phyloP scores from a whole-genome alignment of 2,888 invertebrate species.

The Lepidochitona cinerea region DNA sequence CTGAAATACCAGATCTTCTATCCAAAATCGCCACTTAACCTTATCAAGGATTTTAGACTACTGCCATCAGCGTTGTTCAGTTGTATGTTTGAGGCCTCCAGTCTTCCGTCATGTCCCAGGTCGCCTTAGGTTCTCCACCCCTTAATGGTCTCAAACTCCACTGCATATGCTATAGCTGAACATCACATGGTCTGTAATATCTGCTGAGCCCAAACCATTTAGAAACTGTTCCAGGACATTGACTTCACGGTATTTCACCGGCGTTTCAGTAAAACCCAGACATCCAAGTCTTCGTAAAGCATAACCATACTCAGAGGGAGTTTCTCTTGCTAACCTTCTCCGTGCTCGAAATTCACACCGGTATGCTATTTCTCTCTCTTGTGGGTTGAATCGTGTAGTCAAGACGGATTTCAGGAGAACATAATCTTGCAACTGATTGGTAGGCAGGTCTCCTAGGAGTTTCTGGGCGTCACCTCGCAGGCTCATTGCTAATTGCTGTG shows the following conservation, averaged over 20 bases:
- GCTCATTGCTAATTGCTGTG: slow-evolving; percentile 14
- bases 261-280: neutral
- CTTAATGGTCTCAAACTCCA: neutral
- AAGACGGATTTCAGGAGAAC: neutral
- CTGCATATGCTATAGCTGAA: neutral
- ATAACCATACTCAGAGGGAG: neutral
- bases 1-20: too few relatives aligned
- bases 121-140: neutral
- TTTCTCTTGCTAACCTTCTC: neutral
- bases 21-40: too few relatives aligned
- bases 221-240: neutral
- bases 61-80: too few relatives aligned
- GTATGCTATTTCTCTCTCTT: neutral
- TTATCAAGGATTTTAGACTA: slow-evolving; percentile 11
- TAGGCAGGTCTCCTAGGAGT: slow-evolving; percentile 2
- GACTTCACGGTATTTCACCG: neutral
- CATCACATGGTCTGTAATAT: neutral
- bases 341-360: neutral
- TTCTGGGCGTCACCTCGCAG: slow-evolving; percentile 8
- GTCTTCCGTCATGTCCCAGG: neutral
- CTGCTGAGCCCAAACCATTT: neutral
- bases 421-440: neutral
- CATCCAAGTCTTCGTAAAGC: neutral
- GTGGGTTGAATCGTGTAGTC: neutral
- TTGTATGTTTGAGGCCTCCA: too few relatives aligned